Percentiles rank a stretch among this genome's conserved stretches.
These are phyloP conservation scores for Scaptomyza flava DNA, from an alignment of 2,888 invertebrate species.

Conservation along the genomic window DNA sequence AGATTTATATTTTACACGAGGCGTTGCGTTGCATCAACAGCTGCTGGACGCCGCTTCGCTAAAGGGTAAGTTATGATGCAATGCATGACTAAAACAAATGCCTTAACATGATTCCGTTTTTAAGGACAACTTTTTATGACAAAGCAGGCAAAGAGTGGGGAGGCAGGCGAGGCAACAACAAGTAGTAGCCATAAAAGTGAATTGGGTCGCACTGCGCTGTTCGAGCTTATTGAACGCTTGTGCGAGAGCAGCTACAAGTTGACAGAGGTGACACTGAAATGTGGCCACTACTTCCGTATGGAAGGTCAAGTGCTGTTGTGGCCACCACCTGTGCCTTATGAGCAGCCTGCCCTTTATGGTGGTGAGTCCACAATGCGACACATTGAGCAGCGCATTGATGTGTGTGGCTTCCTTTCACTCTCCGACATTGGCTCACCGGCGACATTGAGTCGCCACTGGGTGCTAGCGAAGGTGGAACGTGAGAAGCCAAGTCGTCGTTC, in stretches of 20 bases:
- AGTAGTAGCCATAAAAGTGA: constrained; percentile 79
- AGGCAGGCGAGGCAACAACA: constrained; percentile 11
- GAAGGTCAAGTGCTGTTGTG: constrained; percentile 90
- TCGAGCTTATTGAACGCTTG: constrained; percentile 87
- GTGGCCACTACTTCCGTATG: constrained; percentile 88
- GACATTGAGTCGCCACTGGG: constrained; percentile 94
- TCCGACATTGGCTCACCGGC: constrained; percentile 96
- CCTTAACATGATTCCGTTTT: not conserved
- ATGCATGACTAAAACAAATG: not conserved
- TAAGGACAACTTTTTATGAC: constrained; percentile 78
- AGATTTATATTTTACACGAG: constrained; percentile 86
- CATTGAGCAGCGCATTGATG: constrained; percentile 90
- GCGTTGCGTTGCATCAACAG: constrained; percentile 87
- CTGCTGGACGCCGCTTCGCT: constrained; percentile 91
- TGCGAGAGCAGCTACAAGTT: constrained; percentile 90
- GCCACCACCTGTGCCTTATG: constrained; percentile 88
- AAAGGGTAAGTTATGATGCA: constrained; percentile 85
- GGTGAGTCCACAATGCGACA: constrained; percentile 42
- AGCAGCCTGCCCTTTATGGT: constrained; percentile 46
- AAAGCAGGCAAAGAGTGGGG: constrained; percentile 63
- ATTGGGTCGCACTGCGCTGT: constrained; percentile 79
- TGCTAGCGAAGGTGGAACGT: constrained; percentile 89
- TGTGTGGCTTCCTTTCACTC: constrained; percentile 95
- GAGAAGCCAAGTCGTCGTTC: constrained; percentile 84
- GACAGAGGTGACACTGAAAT: constrained; percentile 89